Evolutionary conservation across 2,888 invertebrate genomes (phyloP).

Genomic region (Drosophila nigritarsus): DNA sequence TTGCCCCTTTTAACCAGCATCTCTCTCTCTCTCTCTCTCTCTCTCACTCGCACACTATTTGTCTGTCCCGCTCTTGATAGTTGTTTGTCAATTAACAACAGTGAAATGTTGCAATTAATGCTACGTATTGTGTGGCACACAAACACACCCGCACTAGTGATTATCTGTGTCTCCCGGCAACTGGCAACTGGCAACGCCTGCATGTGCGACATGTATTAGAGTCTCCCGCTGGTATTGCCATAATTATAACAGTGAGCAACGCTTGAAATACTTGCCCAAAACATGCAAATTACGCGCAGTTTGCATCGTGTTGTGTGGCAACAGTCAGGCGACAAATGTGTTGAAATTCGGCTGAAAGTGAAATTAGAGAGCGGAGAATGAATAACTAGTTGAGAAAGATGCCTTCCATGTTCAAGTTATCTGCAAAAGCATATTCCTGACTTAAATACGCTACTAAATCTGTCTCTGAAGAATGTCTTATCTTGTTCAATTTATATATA

Average conservation of each 20-base stretch:
- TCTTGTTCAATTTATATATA: not conserved
- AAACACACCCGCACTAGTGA: slow-evolving; percentile 11
- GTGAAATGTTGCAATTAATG: slow-evolving; percentile 77
- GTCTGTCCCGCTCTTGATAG: slow-evolving; percentile 24
- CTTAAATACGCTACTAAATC: slow-evolving; percentile 18
- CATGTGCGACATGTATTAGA: slow-evolving; percentile 38
- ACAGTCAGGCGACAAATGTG: slow-evolving; percentile 46
- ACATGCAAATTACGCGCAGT: slow-evolving; percentile 66
- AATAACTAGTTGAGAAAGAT: too few relatives aligned
- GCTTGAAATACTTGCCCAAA: slow-evolving; percentile 56
- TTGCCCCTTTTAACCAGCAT: not conserved
- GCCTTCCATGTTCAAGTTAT: not conserved
- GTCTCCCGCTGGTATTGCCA: slow-evolving; percentile 62
- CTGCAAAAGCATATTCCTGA: not conserved
- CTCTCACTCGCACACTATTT: slow-evolving; percentile 14
- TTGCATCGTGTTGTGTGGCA: slow-evolving; percentile 12
- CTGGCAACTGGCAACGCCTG: slow-evolving; percentile 4
- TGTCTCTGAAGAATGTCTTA: slow-evolving; percentile 1
- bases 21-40: slow-evolving; percentile 10
- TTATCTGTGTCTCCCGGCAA: slow-evolving; percentile 15
- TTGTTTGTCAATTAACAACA: slow-evolving; percentile 76
- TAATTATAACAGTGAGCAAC: slow-evolving; percentile 57
- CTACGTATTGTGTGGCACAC: slow-evolving; percentile 45
- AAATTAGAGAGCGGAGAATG: not conserved
- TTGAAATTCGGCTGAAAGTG: not conserved